Conservation (phyloP, 1,140 invertebrate species). For the Drosophila trapezifrons region DNA sequence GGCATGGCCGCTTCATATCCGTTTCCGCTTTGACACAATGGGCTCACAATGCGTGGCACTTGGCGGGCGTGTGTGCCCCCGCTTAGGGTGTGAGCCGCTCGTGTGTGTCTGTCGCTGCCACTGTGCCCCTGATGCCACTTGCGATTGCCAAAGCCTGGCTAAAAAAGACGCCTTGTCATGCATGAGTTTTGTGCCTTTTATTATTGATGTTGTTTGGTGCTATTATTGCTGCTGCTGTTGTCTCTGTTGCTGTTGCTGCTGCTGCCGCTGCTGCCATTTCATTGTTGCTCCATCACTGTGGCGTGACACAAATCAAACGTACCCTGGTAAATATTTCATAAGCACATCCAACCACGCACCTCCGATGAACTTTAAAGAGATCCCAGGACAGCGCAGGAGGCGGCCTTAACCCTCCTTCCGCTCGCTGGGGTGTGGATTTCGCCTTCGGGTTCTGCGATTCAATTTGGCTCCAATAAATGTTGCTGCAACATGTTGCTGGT, state of each 20-base stretch:
- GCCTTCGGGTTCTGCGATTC: slow-evolving; percentile 50
- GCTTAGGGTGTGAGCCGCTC: slow-evolving; percentile 1
- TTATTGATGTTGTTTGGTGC: slow-evolving; percentile 66
- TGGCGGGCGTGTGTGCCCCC: slow-evolving; percentile 6
- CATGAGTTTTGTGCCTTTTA: slow-evolving; percentile 66
- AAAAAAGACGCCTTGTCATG: slow-evolving; percentile 73
- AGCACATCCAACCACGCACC: slow-evolving; percentile 51
- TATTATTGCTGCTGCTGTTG: slow-evolving; percentile 37
- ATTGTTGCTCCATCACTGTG: slow-evolving; percentile 41
- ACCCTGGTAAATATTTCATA: slow-evolving; percentile 73
- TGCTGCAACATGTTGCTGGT: slow-evolving; percentile 73
- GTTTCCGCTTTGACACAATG: slow-evolving; percentile 75
- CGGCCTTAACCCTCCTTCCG: background rate
- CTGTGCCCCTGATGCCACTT: slow-evolving; percentile 43
- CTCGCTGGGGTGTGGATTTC: background rate
- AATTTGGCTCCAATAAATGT: slow-evolving; percentile 77
- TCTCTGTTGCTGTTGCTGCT: slow-evolving; percentile 7
- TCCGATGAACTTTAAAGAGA: slow-evolving; percentile 58
- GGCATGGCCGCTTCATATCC: slow-evolving; percentile 73
- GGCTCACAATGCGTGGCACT: slow-evolving; percentile 52
- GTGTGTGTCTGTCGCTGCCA: slow-evolving; percentile 11
- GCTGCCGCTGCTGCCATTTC: slow-evolving; percentile 28
- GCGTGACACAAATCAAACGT: slow-evolving; percentile 73
- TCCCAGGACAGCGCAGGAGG: background rate
- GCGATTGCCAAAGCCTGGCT: slow-evolving; percentile 73